Evolutionary conservation across 2,113 vertebrate genomes (phyloP).

Genomic region (Urocolius indicus): DNA sequence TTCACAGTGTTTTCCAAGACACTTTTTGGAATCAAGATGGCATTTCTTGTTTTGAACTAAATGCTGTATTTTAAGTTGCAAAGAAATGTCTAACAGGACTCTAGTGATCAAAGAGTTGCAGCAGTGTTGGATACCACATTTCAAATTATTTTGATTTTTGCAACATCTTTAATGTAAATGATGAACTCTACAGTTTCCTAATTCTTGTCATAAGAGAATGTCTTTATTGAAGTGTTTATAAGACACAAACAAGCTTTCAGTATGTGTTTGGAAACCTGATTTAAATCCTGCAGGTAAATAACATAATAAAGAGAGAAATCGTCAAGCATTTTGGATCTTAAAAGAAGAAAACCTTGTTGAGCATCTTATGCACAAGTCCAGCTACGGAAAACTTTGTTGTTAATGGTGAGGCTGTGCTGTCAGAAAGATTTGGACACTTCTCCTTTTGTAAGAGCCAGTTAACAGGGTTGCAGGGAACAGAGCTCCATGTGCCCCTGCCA

Average conservation of each 20-base stretch:
- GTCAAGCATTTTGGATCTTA: neutral
- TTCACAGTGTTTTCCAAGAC: neutral
- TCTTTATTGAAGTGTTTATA: neutral
- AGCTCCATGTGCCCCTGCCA: slow-evolving; percentile 72
- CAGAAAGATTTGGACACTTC: neutral
- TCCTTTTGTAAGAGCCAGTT: neutral
- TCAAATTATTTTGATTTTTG: slow-evolving; percentile 11
- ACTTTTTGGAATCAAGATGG: neutral
- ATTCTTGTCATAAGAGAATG: neutral
- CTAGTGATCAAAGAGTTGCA: neutral
- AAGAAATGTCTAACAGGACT: neutral
- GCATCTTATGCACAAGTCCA: neutral
- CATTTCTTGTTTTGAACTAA: neutral
- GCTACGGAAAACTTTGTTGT: neutral
- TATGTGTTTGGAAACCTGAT: neutral
- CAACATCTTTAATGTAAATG: neutral
- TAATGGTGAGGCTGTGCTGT: neutral
- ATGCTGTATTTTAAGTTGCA: neutral
- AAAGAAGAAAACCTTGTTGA: neutral
- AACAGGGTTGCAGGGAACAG: slow-evolving; percentile 67
- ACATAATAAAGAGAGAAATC: neutral
- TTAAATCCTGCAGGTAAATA: neutral
- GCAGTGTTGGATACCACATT: neutral
- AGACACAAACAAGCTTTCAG: neutral
- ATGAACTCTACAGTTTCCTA: neutral